These are phyloP conservation scores for Caerostris extrusa DNA, from an alignment of 1,140 invertebrate genomes.

Conservation along the genomic window DNA sequence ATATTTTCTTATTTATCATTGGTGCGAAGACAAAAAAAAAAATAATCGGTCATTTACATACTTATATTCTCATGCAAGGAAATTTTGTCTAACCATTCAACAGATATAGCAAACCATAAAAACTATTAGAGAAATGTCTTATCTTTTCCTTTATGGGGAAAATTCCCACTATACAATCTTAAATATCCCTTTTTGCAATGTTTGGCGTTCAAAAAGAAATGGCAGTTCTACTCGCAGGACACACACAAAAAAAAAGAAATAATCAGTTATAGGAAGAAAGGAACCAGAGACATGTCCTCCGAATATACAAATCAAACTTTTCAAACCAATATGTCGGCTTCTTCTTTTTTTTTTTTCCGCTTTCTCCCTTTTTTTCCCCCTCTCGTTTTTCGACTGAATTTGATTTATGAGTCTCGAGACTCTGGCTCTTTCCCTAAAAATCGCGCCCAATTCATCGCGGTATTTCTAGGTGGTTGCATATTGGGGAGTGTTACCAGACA, in stretches of 20 bases:
- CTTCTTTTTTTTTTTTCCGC: not conserved
- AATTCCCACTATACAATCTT: not conserved
- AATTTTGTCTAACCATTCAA: not conserved
- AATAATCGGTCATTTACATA: too few relatives aligned
- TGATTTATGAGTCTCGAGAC: not conserved
- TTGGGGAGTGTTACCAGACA: too few relatives aligned
- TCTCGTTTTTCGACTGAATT: not conserved
- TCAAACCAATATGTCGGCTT: not conserved
- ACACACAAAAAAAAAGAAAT: too few relatives aligned
- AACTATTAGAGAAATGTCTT: not conserved
- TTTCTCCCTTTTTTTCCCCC: not conserved
- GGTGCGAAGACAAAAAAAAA: too few relatives aligned
- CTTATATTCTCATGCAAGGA: not conserved
- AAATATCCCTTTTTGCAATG: not conserved
- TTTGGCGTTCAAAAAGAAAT: not conserved
- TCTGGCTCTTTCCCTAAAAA: not conserved
- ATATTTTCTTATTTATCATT: too few relatives aligned
- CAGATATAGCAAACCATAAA: not conserved
- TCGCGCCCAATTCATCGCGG: not conserved
- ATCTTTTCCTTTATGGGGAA: not conserved
- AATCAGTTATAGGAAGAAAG: not conserved
- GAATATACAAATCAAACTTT: not conserved
- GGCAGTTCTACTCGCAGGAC: too few relatives aligned
- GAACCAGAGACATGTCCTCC: not conserved
- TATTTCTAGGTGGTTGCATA: not conserved